These are phyloP conservation scores for Flexamia atlantica DNA, from an alignment of 2,888 invertebrate genomes.

Conservation along the genomic window DNA sequence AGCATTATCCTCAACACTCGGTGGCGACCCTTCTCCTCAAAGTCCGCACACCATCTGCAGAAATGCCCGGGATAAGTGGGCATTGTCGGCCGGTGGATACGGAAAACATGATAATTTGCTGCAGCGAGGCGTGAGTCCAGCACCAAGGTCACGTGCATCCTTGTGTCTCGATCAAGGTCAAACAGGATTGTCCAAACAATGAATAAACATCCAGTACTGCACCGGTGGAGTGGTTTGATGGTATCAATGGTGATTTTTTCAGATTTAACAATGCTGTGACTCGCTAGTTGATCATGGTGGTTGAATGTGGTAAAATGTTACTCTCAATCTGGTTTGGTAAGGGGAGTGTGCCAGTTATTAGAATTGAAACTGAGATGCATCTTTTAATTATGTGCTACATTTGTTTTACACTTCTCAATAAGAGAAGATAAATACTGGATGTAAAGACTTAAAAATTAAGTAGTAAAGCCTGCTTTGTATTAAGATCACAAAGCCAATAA, in stretches of 20 bases:
- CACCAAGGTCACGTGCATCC: constrained; percentile 25
- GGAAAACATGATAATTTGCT: constrained; percentile 51
- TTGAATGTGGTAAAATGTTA: no score
- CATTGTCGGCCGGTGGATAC: neutral
- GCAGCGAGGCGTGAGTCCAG: constrained; percentile 11
- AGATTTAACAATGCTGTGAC: no score
- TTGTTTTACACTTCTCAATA: no score
- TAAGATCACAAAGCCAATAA: no score
- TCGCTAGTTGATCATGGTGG: no score
- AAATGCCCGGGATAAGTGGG: constrained; percentile 12
- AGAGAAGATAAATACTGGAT: no score
- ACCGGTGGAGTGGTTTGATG: neutral
- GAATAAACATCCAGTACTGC: neutral
- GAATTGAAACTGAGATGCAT: no score
- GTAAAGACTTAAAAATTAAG: no score
- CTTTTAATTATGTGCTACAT: no score
- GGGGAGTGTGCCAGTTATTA: no score
- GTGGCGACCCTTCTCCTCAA: constrained; percentile 55
- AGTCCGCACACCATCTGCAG: constrained; percentile 63
- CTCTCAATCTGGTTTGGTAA: no score
- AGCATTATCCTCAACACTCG: constrained; percentile 61
- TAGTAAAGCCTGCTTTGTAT: no score
- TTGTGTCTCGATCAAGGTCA: constrained; percentile 34
- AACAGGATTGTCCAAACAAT: neutral
- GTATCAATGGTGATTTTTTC: neutral